Evolutionary conservation across 1,140 invertebrate genomes (phyloP), one percentile per base, ranked within the genome.

Genomic region (Kradibia gibbosae): DNA sequence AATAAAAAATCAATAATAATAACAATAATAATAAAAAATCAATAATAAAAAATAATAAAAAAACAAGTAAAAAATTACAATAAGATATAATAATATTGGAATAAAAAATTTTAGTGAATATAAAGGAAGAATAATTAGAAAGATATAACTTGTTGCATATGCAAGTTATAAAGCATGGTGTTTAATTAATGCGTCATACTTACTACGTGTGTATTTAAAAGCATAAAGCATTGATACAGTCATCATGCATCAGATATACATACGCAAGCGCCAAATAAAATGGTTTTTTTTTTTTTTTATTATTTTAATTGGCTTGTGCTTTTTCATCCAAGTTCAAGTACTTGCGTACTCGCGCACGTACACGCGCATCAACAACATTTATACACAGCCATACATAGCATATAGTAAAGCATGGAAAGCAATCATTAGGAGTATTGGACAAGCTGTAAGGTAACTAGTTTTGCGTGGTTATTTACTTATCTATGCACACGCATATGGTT

Each of bases 361-460:
- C 17, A 20, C 31, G 17, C 25, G 0, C 60, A 3, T 4, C 0
- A 20, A 13, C 53, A 53, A 3, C 5, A 60, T 2, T 17, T 31
- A 62, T 20, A 20, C n/a, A 10, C 60, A 34, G 15, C 15, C 0
- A 20, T n/a, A 65, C 2, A 0, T 22, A 50, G 60, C 60, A 53
- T 77, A 28, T 15, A 36, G 42, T 55, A 48, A 78, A 80, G 70
- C 53, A 60, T 7, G 53, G 67, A 48, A 80, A 60, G 42, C 34
- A 71, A 55, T 25, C 4, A 55, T 73, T 25, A 22, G 70, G 39
- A 60, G 50, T 45, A 60, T 4, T 42, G 34, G 53, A 72, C 28
- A 34, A 57, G 25, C 31, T 15, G 36, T 25, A 34, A 65, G 25
- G 57, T 77, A 65, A 65, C 36, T 77, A 39, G n/a, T 62, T 78